Evolutionary conservation across 1,140 invertebrate species (phyloP).

Genomic region (Drosophila suzukii): DNA sequence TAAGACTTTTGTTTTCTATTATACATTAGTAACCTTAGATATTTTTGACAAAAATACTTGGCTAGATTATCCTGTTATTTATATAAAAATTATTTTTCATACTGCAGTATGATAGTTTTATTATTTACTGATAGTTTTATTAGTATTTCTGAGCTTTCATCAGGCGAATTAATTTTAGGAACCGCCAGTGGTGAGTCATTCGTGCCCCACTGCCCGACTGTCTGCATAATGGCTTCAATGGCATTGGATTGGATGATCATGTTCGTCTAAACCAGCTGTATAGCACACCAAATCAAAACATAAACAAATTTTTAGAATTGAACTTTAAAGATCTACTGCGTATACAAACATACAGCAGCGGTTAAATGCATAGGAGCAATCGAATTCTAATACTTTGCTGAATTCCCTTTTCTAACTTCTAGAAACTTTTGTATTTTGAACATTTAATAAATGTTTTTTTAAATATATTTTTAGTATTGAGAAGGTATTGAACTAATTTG

Average conservation of each 20-base stretch:
- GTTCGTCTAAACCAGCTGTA: not conserved
- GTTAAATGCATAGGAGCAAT: not conserved
- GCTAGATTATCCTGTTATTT: not conserved
- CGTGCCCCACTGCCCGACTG: constrained; percentile 32
- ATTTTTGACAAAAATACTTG: no score
- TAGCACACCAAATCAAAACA: constrained; percentile 45
- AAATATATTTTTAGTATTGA: no score
- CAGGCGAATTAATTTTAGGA: not conserved
- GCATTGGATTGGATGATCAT: constrained; percentile 17
- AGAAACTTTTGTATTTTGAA: not conserved
- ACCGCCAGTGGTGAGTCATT: constrained; percentile 17
- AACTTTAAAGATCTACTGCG: constrained; percentile 38
- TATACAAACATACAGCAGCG: constrained; percentile 25
- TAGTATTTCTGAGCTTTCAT: not conserved
- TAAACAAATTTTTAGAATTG: constrained; percentile 66
- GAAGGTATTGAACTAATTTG: no score
- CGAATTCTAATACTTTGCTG: not conserved
- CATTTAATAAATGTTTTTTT: not conserved
- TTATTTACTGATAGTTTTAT: no score
- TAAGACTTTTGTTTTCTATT: no score
- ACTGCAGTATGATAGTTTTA: no score
- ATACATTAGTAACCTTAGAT: no score
- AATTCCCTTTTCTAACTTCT: not conserved
- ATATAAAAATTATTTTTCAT: no score
- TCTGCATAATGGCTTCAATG: constrained; percentile 21